Conservation (phyloP, 2,113 vertebrate genomes). For the Excalfactoria chinensis region DNA sequence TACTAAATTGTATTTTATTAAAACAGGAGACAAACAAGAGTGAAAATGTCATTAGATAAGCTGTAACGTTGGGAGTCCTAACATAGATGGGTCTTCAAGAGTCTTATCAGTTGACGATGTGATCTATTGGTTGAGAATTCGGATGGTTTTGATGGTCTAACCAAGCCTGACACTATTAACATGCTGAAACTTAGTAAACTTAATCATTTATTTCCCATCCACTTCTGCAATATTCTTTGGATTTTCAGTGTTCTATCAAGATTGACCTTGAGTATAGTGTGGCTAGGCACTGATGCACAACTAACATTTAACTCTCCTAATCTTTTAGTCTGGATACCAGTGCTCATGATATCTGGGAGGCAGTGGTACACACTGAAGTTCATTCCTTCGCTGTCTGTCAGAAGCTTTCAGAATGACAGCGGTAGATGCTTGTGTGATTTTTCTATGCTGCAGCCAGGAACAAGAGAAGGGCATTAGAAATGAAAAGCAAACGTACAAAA, state of each 20-base stretch:
- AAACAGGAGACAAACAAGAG: not conserved
- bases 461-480: not conserved
- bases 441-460: not conserved
- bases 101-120: not conserved
- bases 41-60: not conserved
- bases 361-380: not conserved
- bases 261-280: not conserved
- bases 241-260: not conserved
- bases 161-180: not conserved
- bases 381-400: not conserved
- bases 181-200: not conserved
- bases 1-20: not conserved
- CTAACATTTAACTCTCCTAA: rapidly evolving
- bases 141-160: not conserved
- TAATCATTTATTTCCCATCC: not conserved
- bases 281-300: not conserved
- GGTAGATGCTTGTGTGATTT: not conserved
- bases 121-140: not conserved
- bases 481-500: not conserved
- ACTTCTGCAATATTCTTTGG: not conserved
- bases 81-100: not conserved
- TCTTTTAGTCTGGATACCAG: not conserved
- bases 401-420: not conserved
- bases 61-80: not conserved
- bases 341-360: not conserved